phyloP scores from a whole-genome alignment of 2,113 vertebrate species.

The Sminthopsis crassicaudata region DNA sequence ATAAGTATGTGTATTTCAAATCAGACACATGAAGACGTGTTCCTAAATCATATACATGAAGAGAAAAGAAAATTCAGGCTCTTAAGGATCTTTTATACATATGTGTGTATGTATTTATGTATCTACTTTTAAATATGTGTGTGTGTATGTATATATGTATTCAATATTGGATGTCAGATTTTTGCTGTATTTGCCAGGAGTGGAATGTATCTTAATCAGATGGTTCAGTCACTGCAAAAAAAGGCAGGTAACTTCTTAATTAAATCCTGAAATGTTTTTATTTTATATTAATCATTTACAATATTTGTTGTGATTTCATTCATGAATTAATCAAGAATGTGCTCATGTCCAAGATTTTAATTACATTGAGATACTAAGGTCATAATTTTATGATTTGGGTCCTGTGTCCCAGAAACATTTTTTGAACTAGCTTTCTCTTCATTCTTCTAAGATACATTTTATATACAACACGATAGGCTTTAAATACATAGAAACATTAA shows the following conservation, averaged over 20 bases:
- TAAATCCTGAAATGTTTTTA: not conserved
- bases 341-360: constrained; percentile 60
- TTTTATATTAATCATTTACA: not conserved
- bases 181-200: constrained; percentile 30
- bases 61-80: not conserved
- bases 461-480: constrained; percentile 50
- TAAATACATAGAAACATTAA: constrained; percentile 60
- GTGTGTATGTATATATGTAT: not conserved
- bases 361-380: constrained; percentile 56
- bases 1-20: constrained; percentile 1
- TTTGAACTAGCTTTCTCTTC: constrained; percentile 49
- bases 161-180: not conserved
- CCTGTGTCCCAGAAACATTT: constrained; percentile 57
- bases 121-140: not conserved
- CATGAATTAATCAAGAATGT: constrained; percentile 66
- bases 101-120: not conserved
- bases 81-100: not conserved
- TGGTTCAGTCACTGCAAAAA: not conserved
- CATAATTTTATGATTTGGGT: constrained; percentile 62
- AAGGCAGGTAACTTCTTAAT: constrained; percentile 48
- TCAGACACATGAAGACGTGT: not conserved
- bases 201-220: constrained; percentile 40
- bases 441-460: constrained; percentile 55
- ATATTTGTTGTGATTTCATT: constrained; percentile 31
- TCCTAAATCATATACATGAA: not conserved